Base-by-base conservation (phyloP, 2,888 invertebrate genomes). In the Caenorhabditis doughertyi region DNA sequence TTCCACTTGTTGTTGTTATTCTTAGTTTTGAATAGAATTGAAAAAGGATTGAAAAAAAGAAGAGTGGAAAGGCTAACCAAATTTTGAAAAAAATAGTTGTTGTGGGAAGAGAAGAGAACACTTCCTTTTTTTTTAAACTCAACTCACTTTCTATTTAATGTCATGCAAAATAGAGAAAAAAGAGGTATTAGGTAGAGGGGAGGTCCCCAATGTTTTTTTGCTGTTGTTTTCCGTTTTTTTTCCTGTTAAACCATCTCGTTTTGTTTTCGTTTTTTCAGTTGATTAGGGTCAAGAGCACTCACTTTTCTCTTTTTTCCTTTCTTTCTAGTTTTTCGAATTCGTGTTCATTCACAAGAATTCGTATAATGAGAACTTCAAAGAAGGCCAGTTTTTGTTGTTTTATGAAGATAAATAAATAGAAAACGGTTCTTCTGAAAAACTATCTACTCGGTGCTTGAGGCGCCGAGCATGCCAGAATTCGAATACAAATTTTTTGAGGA, bases 281-380 rank as follows among this genome's bases (percentile, higher is more conserved):
- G 67, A 76, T 76, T 76, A 60, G 67, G 76, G 76, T 76, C 76
- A 76, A 76, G 76, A 76, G 76, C 67, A 35, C 76, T 47, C 64
- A 44, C 8, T 53, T 27, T 18, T 29, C 29, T 23, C 42, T 32
- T 23, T 55, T 25, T 42, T 39, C 8, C 16, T 39, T 2, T 39
- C 16, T 39, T 39, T 11, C 39, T 2, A 16, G 39, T 3, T 3
- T 4, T 4, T 39, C 39, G 39, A 13, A 9, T n/a, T n/a, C n/a
- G n/a, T n/a, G n/a, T n/a, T n/a, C n/a, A n/a, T 32, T 32, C 32
- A 32, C 4, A 9, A 13, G 39, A 39, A 39, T 3, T 39, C 13
- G 39, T 39, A 39, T 39, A 39, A 32, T 32, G 4, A 32, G 32
- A 32, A 32, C 9, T 32, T n/a, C n/a, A n/a, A n/a, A n/a, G n/a